phyloP scores from a whole-genome alignment of 2,113 vertebrate genomes.

The Bagarius yarrelli region DNA sequence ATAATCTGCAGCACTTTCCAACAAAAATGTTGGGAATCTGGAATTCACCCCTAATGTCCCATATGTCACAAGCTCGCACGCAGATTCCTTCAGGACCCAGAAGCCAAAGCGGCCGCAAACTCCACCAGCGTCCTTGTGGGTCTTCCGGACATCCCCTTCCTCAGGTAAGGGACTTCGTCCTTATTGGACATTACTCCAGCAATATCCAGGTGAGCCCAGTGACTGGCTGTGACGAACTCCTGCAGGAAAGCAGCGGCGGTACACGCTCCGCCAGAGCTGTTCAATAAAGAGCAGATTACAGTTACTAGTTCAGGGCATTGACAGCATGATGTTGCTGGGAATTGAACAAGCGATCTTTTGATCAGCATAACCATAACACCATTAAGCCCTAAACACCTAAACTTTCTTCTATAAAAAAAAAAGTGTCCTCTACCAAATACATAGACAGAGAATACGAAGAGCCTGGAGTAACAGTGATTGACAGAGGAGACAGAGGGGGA shows the following conservation, averaged over 20 bases:
- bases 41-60: not conserved
- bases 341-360: no score
- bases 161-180: constrained; percentile 88
- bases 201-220: constrained; percentile 96
- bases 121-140: constrained; percentile 90
- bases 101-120: constrained; percentile 75
- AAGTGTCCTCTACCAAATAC: not conserved
- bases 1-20: not conserved
- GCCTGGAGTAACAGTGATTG: not conserved
- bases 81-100: constrained; percentile 55
- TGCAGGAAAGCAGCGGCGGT: constrained; percentile 93
- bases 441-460: not conserved
- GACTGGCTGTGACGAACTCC: constrained; percentile 85
- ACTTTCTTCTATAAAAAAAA: no score
- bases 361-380: no score
- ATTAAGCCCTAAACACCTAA: no score
- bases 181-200: constrained; percentile 96
- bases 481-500: not conserved
- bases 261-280: constrained; percentile 89
- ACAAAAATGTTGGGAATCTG: not conserved
- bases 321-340: no score
- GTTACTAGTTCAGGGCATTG: no score
- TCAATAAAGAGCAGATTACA: not conserved
- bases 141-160: constrained; percentile 93
- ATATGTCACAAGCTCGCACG: not conserved